phyloP scores from a whole-genome alignment of 2,888 invertebrate species.

The Buathra laborator region DNA sequence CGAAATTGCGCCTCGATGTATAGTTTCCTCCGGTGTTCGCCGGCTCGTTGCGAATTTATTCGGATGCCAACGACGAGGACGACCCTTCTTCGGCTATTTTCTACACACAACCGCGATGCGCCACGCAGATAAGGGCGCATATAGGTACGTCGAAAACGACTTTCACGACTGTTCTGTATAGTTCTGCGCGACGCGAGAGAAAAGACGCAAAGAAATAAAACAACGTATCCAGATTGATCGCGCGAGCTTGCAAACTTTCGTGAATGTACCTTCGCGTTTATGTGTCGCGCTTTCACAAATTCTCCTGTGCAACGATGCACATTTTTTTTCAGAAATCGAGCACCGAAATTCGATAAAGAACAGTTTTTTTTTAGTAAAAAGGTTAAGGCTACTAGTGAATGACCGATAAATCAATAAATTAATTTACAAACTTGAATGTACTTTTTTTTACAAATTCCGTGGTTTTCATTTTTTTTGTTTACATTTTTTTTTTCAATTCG shows the following conservation, averaged over 20 bases:
- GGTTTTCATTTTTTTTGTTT: too few relatives aligned
- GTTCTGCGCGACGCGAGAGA: neutral
- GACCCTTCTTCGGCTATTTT: slow-evolving; percentile 25
- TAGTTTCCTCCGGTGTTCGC: slow-evolving; percentile 35
- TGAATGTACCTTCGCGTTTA: neutral
- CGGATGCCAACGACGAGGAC: slow-evolving; percentile 26
- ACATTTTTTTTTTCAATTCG: too few relatives aligned
- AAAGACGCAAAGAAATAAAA: neutral
- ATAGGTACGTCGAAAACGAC: slow-evolving; percentile 24
- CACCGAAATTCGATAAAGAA: too few relatives aligned
- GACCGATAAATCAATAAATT: too few relatives aligned
- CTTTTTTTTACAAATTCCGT: too few relatives aligned
- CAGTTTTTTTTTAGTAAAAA: too few relatives aligned
- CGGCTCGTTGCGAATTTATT: slow-evolving; percentile 56
- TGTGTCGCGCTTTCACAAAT: neutral
- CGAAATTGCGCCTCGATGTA: slow-evolving; percentile 52
- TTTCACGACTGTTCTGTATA: slow-evolving; percentile 5
- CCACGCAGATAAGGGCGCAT: slow-evolving; percentile 28
- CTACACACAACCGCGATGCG: slow-evolving; percentile 5
- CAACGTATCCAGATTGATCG: neutral
- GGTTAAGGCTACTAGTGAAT: too few relatives aligned
- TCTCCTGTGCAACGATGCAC: neutral
- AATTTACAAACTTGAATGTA: too few relatives aligned
- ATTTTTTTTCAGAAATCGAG: too few relatives aligned
- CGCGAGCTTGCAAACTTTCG: neutral